Evolutionary conservation across 2,797 vertebrate species (phyloP), one percentile per base, ranked within the genome.

Genomic region (Tangara arthus): DNA sequence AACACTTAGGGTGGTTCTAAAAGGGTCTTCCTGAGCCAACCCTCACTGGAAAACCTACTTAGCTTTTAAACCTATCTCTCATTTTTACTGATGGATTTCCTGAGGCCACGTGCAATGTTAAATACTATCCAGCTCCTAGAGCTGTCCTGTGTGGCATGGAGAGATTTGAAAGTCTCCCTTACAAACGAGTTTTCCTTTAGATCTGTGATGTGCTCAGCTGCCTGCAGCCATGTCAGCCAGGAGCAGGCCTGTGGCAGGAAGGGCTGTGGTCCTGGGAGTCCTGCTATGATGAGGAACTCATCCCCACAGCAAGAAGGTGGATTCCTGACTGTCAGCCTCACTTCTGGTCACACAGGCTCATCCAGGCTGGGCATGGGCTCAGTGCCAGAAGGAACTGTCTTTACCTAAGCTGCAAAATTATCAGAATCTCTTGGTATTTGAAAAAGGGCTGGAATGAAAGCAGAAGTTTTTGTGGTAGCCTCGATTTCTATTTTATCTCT

Each of bases 261-360:
- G 37, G 37, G 27, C 37, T 60, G 59, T 30, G 37, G 59, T 60
- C 34, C 22, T 70, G 56, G 55, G 30, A 41, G 26, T 47, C 49
- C 64, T 3, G 0, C 22, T 0, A 0, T 41, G 17, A 18, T 3
- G 34, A 34, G 41, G 26, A 34, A 23, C 15, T 70, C 35, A 1
- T 61, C 56, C 47, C 24, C 11, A 3, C 0, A 0, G 47, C 56
- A 42, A 39, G 66, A 69, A 4, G 19, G 17, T 32, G 49, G 47
- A 47, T 77, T 69, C 55, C n/a, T 88, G 35, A 6, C 39, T 42
- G 21, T 42, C 63, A 64, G 26, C 44, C 41, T 61, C 55, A 2
- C 30, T 68, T 76, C n/a, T 61, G 70, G 63, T 69, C 42, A 28
- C 57, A 49, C 41, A 41, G 1, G 0, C 23, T 69, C 12, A 3